Base-by-base conservation (phyloP, 2,113 vertebrate genomes). In the Neogale vison region DNA sequence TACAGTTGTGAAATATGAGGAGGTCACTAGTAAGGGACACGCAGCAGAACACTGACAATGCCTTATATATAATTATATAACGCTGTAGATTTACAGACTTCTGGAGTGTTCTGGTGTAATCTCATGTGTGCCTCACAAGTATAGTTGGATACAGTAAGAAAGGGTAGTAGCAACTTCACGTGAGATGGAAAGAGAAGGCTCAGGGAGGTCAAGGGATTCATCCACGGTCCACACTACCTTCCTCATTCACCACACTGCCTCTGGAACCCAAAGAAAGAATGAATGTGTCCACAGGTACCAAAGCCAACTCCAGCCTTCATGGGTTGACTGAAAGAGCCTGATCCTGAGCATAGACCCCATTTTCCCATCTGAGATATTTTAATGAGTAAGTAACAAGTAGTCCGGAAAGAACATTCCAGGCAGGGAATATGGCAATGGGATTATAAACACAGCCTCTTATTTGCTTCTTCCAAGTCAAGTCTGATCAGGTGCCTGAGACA, bases 401-500 rank as follows among this genome's bases (percentile, higher is more conserved):
- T 76, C 57, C 45, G 21, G 50, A 36, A 95, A 67, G 42, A 63
- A 34, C 5, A 12, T 11, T 20, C 36, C 45, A 50, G 67, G 34
- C 63, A 93, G 67, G 65, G 82, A 84, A 20, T 15, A 36, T 1
- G 47, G 39, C 0, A 14, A 9, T 6, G 57, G 34, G n/a, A 61
- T 76, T 36, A 65, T 18, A 34, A 95, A 52, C 45, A 61, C 45
- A 20, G 61, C 29, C 71, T 95, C 45, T 47, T 52, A 45, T 31
- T 59, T 52, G 69, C 52, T 93, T 92, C 94, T 77, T 95, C 42
- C 18, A n/a, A 88, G 59, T 20, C n/a, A 23, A 61, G 59, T 80
- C 92, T 71, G 59, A 74, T 39, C 80, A 59, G 47, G 85, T 90
- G 72, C 63, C 92, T 67, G 72, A 84, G 71, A 85, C 18, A 59